Base-by-base conservation (phyloP, 2,797 vertebrate species). In the Gorsachius magnificus region DNA sequence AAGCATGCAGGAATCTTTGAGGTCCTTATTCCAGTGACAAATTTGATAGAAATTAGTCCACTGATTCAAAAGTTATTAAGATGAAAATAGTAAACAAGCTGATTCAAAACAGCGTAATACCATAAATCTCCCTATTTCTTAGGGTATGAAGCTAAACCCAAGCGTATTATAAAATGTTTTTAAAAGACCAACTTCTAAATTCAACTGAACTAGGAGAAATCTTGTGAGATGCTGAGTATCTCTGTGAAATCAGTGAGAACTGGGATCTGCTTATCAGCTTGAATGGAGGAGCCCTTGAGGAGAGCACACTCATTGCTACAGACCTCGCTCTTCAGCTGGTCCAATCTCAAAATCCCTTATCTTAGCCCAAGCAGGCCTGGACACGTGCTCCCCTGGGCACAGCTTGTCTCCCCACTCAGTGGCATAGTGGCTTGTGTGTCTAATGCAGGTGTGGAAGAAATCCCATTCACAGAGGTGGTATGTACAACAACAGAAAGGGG, bases 401-500 rank as follows among this genome's bases (percentile, higher is more conserved):
- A 81, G 66, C 58, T 76, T 63, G 45, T 83, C 79, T 95, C 87
- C 87, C 61, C 54, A 35, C 65, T 68, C 84, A 35, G 61, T 69
- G 87, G 38, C 76, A 48, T 2, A 12, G 36, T 20, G 78, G 36
- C 9, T 81, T 79, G 50, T 69, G 84, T 71, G 68, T 72, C 66
- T 81, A 58, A 22, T 13, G 69, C 69, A 83, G 38, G 12, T 25
- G 43, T 43, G 53, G 83, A 91, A 93, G 68, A 65, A 92, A 91
- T 90, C 68, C 86, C 83, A 56, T 48, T 82, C 80, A 83, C 64
- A 85, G 41, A 57, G 87, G 75, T 58, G 64, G 61, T 45, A 92
- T 48, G 89, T 66, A 94, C 95, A 90, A 19, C 89, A 78, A 96
- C 86, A 95, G 85, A 96, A 93, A 93, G 76, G 76, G 41, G 80